Percentiles rank a stretch among this genome's conserved stretches.
phyloP scores from a whole-genome alignment of 2,888 invertebrate species.

The Lepidonotus clava region DNA sequence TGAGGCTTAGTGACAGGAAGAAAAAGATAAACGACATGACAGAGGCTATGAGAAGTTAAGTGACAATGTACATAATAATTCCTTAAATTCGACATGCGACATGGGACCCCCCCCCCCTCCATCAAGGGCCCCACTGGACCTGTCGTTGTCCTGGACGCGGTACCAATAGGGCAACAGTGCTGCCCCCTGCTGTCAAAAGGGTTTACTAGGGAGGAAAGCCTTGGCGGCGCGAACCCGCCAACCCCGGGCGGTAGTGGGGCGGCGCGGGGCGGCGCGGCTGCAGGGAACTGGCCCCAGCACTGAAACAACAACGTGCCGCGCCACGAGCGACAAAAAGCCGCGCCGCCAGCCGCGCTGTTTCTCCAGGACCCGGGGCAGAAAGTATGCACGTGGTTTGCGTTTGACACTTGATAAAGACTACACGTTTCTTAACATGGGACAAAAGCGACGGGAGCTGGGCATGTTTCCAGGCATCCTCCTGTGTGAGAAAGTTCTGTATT shows the following conservation, averaged over 20 bases:
- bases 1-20: too few species aligned
- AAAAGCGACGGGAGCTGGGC: not conserved
- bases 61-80: too few species aligned
- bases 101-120: too few species aligned
- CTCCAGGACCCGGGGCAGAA: not conserved
- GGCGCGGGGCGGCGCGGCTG: not conserved
- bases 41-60: too few species aligned
- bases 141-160: too few species aligned
- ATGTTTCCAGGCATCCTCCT: not conserved
- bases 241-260: not conserved
- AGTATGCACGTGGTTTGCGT: not conserved
- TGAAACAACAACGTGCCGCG: slow-evolving; percentile 2
- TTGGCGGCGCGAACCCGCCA: not conserved
- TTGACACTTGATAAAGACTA: slow-evolving; percentile 30
- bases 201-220: not conserved
- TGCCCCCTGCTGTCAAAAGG: not conserved
- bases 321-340: slow-evolving; percentile 28
- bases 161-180: too few species aligned
- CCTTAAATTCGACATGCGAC: too few species aligned
- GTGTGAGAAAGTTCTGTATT: slow-evolving; percentile 28
- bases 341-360: not conserved
- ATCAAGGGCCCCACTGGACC: too few species aligned
- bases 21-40: too few species aligned
- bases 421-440: slow-evolving; percentile 28
- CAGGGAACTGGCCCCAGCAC: too few species aligned